Percentiles rank a stretch among this genome's conserved stretches.
Conservation (phyloP, 2,113 vertebrate species). For the Ochotona princeps region DNA sequence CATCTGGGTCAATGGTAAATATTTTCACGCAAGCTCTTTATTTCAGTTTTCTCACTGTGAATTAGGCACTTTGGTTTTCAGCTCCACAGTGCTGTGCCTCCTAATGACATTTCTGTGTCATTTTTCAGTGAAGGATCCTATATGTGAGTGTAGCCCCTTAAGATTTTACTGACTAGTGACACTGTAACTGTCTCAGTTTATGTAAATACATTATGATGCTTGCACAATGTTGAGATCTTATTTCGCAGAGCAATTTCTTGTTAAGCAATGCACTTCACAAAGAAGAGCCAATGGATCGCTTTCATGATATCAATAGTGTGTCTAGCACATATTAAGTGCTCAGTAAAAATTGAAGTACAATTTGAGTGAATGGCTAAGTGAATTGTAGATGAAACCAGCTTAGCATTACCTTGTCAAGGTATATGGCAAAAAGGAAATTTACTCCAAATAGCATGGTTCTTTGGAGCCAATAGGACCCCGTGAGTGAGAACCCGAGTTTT, state of each 20-base stretch:
- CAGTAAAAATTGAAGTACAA: neutral
- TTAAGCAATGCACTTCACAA: neutral
- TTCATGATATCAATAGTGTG: neutral
- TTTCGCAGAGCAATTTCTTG: neutral
- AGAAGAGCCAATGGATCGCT: neutral
- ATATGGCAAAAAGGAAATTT: neutral
- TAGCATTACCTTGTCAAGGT: neutral
- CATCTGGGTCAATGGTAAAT: neutral
- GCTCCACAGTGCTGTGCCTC: neutral
- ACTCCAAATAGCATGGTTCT: neutral
- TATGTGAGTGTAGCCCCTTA: neutral
- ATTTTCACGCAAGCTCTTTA: neutral
- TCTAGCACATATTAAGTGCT: neutral
- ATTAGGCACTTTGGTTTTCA: neutral
- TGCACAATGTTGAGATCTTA: neutral
- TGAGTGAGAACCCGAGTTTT: neutral
- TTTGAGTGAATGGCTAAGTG: neutral
- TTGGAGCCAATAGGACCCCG: fast-evolving
- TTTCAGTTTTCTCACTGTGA: conserved; percentile 31
- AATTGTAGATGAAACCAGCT: neutral
- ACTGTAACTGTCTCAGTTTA: neutral
- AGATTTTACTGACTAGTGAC: neutral
- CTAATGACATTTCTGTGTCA: neutral
- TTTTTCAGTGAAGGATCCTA: too few species aligned
- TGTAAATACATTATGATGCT: neutral